Evolutionary conservation across 2,797 vertebrate species (phyloP), one percentile per base, ranked within the genome.

Genomic region (Myiothlypis chrysogaster): DNA sequence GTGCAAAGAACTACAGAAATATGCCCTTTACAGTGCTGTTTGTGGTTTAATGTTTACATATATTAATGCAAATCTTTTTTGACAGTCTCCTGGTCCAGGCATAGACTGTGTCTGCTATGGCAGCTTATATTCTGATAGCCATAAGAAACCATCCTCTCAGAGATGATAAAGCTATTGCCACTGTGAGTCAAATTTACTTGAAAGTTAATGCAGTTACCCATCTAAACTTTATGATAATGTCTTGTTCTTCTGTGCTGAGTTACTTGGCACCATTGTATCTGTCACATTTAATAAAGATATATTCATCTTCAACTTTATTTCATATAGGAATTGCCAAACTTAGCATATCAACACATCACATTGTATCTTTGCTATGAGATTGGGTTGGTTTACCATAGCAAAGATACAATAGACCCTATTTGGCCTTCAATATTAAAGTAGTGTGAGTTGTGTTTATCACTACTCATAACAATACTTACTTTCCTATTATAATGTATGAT

Each of bases 211-310:
- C 14, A 57, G 8, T 71, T 66, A 30, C 82, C 65, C 47, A 19
- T 80, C 59, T 86, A 73, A 94, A 85, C 52, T 82, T 93, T 70
- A 89, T 85, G 59, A 50, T 89, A 91, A 88, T 77, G 34, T 41
- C 32, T 88, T 90, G 11, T 82, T 91, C 72, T 91, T 69, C 59
- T 57, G 14, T 1, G 6, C 17, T 57, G 77, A 77, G 50, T n/a
- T 89, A 69, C 47, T 92, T 96, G 60, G 56, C 46, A 52, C 69
- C 35, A 37, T 68, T 91, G 8, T 90, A 84, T 73, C 41, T 94
- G 56, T 55, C 75, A 63, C 44, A 49, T 70, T 63, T 59, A 90
- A 75, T 84, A 87, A 88, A 92, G 56, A 64, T n/a, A 23, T 61
- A 59, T 90, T 52, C 7, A 14, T 44, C 35, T 47, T 73, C 47